These are phyloP conservation scores for Halcyon leucocephala DNA, from an alignment of 2,797 vertebrate species.

Conservation along the genomic window DNA sequence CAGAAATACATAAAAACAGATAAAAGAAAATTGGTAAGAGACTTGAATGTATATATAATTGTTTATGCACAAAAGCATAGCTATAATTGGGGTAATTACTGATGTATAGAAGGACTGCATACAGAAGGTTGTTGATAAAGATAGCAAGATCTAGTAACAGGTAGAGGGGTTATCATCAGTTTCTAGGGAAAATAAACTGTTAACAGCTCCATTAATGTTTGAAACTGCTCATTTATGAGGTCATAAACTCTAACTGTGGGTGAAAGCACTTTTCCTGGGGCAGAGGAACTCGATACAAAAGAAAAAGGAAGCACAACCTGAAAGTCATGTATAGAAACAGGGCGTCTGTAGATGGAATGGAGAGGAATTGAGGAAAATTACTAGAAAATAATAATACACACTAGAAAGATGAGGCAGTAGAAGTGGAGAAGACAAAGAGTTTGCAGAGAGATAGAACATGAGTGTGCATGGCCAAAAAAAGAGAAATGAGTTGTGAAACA, in stretches of 20 bases:
- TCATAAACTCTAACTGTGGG: background rate
- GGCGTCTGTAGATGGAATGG: accelerated
- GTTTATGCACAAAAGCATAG: background rate
- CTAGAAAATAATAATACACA: background rate
- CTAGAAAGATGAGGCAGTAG: background rate
- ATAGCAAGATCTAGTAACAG: background rate
- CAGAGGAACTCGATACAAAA: background rate
- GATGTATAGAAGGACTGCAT: background rate
- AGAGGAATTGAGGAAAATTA: background rate
- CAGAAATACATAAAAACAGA: background rate
- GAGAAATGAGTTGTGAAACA: background rate
- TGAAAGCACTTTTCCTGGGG: background rate
- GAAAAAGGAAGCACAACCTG: background rate
- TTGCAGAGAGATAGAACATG: background rate
- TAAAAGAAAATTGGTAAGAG: background rate
- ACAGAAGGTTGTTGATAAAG: background rate
- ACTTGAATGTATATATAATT: background rate
- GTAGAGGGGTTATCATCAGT: background rate
- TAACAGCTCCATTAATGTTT: background rate
- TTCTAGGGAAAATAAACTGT: background rate
- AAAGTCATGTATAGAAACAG: background rate
- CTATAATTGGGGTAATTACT: background rate
- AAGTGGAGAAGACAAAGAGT: background rate
- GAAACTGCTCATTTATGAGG: background rate
- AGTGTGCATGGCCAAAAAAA: background rate